A percentile compares a stretch with the other conserved stretches of the same genome.
Conservation (phyloP, 1,140 invertebrate genomes). For the Chironomus tepperi region DNA sequence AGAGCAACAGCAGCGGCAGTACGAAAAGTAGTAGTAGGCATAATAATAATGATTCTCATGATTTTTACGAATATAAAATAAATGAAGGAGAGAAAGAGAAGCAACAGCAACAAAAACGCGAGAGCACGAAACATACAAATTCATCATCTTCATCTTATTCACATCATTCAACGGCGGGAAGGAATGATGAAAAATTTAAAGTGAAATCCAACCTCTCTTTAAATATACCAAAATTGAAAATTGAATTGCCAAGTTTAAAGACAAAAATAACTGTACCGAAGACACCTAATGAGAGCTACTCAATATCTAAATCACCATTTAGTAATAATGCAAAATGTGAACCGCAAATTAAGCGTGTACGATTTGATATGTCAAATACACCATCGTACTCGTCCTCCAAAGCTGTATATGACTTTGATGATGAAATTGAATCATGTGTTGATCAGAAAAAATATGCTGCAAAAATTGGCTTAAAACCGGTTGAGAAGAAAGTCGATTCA, state of each 20-base stretch:
- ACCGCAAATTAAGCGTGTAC: not conserved
- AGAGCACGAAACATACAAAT: conserved; percentile 11
- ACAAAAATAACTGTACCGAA: conserved; percentile 30
- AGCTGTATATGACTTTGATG: conserved; percentile 15
- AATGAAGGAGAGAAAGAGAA: conserved; percentile 21
- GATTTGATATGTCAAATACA: conserved; percentile 14
- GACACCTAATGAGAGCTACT: not conserved
- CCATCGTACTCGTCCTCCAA: not conserved
- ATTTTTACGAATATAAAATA: conserved; percentile 4
- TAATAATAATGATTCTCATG: conserved; percentile 16
- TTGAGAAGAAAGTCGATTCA: conserved; percentile 25
- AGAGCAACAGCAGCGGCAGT: not conserved
- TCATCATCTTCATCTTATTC: not conserved
- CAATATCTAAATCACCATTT: conserved; percentile 3
- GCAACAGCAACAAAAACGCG: conserved; percentile 14
- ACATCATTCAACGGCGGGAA: conserved; percentile 10
- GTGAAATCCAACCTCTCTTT: conserved; percentile 21
- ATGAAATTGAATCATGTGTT: conserved; percentile 24
- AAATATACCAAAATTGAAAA: conserved; percentile 33
- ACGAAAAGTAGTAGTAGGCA: not conserved
- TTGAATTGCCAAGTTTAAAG: conserved; percentile 35
- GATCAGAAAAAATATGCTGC: conserved; percentile 39
- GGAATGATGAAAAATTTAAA: conserved; percentile 17
- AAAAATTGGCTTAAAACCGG: conserved; percentile 38
- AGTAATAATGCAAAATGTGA: not conserved